Percentiles rank a stretch among this genome's conserved stretches.
Evolutionary conservation across 2,888 invertebrate species (phyloP).

Genomic region (Zygothrica quintamaculata): DNA sequence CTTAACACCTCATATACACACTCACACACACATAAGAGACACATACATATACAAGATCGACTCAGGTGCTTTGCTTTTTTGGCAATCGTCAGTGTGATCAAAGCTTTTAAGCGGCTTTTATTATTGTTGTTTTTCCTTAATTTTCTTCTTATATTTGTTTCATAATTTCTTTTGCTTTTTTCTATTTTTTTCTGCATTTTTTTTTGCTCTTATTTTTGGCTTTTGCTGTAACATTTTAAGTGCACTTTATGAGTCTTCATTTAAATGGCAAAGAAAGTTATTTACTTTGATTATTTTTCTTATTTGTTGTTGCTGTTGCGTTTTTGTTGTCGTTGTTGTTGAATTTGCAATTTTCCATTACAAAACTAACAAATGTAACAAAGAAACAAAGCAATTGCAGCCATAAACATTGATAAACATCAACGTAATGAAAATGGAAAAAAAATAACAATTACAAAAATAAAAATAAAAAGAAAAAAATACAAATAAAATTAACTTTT

Average conservation of each 20-base stretch:
- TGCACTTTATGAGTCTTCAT: slow-evolving; percentile 48
- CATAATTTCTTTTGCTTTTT: slow-evolving; percentile 8
- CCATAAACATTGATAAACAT: not conserved
- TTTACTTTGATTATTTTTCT: slow-evolving; percentile 14
- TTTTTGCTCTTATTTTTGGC: slow-evolving; percentile 10
- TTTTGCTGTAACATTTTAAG: slow-evolving; percentile 45
- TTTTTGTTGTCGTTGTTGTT: slow-evolving; percentile 9
- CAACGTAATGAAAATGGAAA: not conserved
- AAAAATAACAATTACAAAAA: too few relatives aligned
- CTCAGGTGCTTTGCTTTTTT: slow-evolving; percentile 42
- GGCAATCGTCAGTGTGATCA: slow-evolving; percentile 64
- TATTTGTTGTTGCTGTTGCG: not conserved
- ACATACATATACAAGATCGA: not conserved
- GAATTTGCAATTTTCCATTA: slow-evolving; percentile 16
- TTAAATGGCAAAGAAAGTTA: slow-evolving; percentile 59
- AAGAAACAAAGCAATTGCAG: not conserved
- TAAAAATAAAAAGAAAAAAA: too few relatives aligned
- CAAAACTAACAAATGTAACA: not conserved
- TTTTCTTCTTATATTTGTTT: slow-evolving; percentile 17
- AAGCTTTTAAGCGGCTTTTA: slow-evolving; percentile 66
- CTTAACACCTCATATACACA: slow-evolving; percentile 3
- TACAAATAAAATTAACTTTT: too few relatives aligned
- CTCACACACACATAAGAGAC: slow-evolving; percentile 6
- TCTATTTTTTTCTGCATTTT: not conserved
- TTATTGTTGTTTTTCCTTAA: slow-evolving; percentile 32